Evolutionary conservation across 2,888 invertebrate genomes (phyloP), one percentile per base, ranked within the genome.

Genomic region (Pogonocherus hispidulus): DNA sequence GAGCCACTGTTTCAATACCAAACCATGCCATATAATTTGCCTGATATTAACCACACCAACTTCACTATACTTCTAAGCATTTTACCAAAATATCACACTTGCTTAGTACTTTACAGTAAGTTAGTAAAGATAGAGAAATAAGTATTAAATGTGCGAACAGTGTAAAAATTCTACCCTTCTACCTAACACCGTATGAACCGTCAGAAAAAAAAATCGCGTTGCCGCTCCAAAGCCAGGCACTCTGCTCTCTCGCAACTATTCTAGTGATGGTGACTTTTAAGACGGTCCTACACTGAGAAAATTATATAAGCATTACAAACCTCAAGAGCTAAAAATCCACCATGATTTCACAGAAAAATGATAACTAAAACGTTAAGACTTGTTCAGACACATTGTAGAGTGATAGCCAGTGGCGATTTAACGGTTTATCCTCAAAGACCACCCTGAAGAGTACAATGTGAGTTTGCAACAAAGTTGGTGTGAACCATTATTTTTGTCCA

Each of bases 201-300:
- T 67, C 51, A n/a, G 67, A 63, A 70, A 47, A 68, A 71, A 51
- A 67, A 60, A 63, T 57, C 75, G 73, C 73, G 69, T 66, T 55
- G 63, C 71, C 70, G 68, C 71, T 70, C 73, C 82, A 27, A 27
- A 83, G 83, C 81, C 83, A 84, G 79, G 80, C 82, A 83, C 81
- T 79, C 82, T 80, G 70, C 79, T 80, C 83, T 81, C 80, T 83
- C 84, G 79, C 80, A 81, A 80, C 82, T 74, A 81, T 37, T 68
- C 60, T 64, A 67, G 70, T 70, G 71, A 72, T 74, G 74, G 72
- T 70, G 68, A 71, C 69, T 63, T 60, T 54, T 54, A 46, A 19
- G 20, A 2, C 14, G 3, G 16, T 47, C 47, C 54, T 18, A 37
- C 55, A 55, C 16, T 55, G 20, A 55, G 55, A 41, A 19, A 55